Evolutionary conservation across 1,140 invertebrate genomes (phyloP), one percentile per base, ranked within the genome.

Genomic region (Ooceraea biroi): DNA sequence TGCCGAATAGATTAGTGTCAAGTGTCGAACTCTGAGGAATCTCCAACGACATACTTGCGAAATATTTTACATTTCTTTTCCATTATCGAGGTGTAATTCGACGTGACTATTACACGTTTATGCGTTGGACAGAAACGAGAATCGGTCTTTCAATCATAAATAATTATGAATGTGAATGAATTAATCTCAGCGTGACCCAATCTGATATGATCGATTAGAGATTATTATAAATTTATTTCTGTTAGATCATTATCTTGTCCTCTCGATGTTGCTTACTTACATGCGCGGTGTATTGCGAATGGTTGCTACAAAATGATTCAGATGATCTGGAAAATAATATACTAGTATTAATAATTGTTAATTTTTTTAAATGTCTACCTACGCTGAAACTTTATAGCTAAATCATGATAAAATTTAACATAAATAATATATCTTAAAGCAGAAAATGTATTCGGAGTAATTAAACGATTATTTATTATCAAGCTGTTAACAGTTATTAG

Each of bases 1-100:
- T 36, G 7, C 1, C 22, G n/a, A 36, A 22, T 8, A 76, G 63
- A 80, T 71, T 4, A 44, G 41, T 80, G 76, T 30, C 11, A 69
- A 69, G 76, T 80, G 65, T 58, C n/a, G 66, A 66, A 71, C 12
- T 36, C 36, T 22, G 36, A 12, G n/a, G n/a, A 71, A 77, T 77
- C 10, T 52, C 10, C 36, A 30, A 25, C 1, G 8, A 58, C 57
- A 58, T 73, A 19, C 3, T 14, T 65, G 4, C 17, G 3, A 36
- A 36, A 36, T 36, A 7, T 36, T 65, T 65, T 36, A 19, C 1
- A 22, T 66, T 65, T 66, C 25, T 22, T 0, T 50, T 65, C 50
- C 17, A 76, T 63, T 48, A 50, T 22, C 10, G 12, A 74, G 4
- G 5, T 60, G 58, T 73, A 46, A 52, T 50, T 72, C 14, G 5